Conservation (phyloP, 2,797 vertebrate species). For the Varecia variegata region DNA sequence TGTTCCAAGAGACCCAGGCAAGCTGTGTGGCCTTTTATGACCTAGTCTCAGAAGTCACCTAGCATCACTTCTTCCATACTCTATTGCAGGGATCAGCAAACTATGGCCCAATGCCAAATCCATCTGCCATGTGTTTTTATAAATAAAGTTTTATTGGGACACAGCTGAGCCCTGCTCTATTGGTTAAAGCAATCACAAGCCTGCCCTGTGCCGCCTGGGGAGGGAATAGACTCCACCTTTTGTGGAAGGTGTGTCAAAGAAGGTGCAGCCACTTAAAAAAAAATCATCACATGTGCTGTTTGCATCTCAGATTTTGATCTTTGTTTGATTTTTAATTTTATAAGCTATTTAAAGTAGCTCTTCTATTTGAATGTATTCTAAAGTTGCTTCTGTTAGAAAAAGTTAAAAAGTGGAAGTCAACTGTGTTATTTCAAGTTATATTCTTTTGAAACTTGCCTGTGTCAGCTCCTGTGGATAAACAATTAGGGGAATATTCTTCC, state of each 20-base stretch:
- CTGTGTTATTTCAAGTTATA: neutral
- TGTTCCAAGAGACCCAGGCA: neutral
- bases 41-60: neutral
- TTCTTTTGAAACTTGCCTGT: neutral
- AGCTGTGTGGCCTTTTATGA: neutral
- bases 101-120: neutral
- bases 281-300: neutral
- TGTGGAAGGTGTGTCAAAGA: neutral
- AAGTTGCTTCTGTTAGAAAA: neutral
- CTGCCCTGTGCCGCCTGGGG: neutral
- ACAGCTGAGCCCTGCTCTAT: neutral
- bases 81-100: neutral
- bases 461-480: slow-evolving; percentile 2
- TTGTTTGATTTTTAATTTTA: slow-evolving; percentile 33
- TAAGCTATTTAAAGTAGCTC: neutral
- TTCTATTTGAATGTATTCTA: neutral
- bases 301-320: neutral
- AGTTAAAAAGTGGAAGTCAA: slow-evolving; percentile 22
- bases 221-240: neutral
- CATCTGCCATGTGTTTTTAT: neutral
- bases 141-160: neutral
- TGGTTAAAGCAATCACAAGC: neutral
- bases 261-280: neutral
- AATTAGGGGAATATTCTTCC: neutral
- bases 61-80: neutral